A percentile compares a stretch with the other conserved stretches of the same genome.
phyloP scores from a whole-genome alignment of 2,888 invertebrate genomes.

The Metacarcinus magister region DNA sequence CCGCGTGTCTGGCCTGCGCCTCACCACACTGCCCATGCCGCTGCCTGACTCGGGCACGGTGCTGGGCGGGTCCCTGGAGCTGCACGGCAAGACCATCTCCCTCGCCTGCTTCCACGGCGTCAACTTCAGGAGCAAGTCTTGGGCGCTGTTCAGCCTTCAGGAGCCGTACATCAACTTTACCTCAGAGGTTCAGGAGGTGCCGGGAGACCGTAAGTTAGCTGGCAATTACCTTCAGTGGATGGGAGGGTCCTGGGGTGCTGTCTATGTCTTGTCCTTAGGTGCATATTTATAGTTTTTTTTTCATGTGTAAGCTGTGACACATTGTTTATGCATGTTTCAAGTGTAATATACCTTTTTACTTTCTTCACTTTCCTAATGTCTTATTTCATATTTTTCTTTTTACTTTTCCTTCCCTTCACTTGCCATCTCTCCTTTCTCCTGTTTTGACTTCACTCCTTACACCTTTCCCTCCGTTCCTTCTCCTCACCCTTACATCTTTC shows the following conservation, averaged over 20 bases:
- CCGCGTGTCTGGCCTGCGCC: slow-evolving; percentile 91
- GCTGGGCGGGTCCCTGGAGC: slow-evolving; percentile 87
- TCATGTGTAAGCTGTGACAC: no score
- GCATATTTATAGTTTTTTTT: no score
- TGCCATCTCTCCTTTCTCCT: no score
- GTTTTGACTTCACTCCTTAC: no score
- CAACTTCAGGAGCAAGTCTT: slow-evolving; percentile 97
- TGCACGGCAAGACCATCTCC: slow-evolving; percentile 91
- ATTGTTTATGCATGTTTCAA: no score
- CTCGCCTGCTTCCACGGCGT: slow-evolving; percentile 98
- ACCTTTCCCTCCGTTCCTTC: background rate
- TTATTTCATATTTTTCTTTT: background rate
- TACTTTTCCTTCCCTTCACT: no score
- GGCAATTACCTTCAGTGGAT: slow-evolving; percentile 46
- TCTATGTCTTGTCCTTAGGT: no score
- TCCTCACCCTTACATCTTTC: no score
- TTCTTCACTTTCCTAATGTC: background rate
- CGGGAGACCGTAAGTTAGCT: slow-evolving; percentile 85
- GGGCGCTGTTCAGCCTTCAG: slow-evolving; percentile 97
- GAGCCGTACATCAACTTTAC: slow-evolving; percentile 97
- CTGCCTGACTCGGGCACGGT: slow-evolving; percentile 89
- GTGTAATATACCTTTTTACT: background rate
- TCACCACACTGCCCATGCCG: slow-evolving; percentile 87
- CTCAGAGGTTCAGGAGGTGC: slow-evolving; percentile 95
- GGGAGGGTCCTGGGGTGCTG: background rate